Evolutionary conservation across 1,140 invertebrate genomes (phyloP).

Genomic region (Achroia grisella): DNA sequence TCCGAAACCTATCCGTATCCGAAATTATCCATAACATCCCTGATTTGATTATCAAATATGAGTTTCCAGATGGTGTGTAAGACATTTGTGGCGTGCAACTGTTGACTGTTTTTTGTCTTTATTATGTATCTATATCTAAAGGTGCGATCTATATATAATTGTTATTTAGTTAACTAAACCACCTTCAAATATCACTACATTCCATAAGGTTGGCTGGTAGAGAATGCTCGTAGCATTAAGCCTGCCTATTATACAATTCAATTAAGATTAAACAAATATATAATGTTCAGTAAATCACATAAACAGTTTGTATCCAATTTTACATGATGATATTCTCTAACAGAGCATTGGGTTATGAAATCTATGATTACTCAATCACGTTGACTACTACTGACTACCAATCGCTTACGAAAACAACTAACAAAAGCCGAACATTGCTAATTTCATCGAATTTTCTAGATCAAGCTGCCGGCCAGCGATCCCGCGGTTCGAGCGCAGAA

Average conservation of each 20-base stretch:
- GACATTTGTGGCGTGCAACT: too few relatives aligned
- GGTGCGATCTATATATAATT: too few relatives aligned
- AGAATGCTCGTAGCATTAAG: too few relatives aligned
- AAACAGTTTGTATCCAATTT: background rate
- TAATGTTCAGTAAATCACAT: background rate
- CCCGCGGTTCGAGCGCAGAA: constrained; percentile 72
- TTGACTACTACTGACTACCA: constrained; percentile 64
- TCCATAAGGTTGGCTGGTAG: too few relatives aligned
- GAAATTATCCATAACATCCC: too few relatives aligned
- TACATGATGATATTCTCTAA: constrained; percentile 70
- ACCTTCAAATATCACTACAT: too few relatives aligned
- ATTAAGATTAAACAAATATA: too few relatives aligned
- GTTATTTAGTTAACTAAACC: too few relatives aligned
- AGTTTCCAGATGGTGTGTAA: too few relatives aligned
- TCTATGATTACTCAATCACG: constrained; percentile 70
- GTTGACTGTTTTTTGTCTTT: background rate
- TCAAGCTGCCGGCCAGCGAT: constrained; percentile 67
- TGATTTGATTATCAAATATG: too few relatives aligned
- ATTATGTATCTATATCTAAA: background rate
- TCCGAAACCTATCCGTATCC: too few relatives aligned
- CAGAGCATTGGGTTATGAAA: constrained; percentile 78
- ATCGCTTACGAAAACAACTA: background rate
- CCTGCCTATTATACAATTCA: too few relatives aligned
- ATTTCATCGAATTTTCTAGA: constrained; percentile 48
- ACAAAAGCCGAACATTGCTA: background rate